A percentile compares a stretch with the other conserved stretches of the same genome.
Conservation (phyloP, 2,797 vertebrate genomes). For the Pantherophis alleghaniensis region DNA sequence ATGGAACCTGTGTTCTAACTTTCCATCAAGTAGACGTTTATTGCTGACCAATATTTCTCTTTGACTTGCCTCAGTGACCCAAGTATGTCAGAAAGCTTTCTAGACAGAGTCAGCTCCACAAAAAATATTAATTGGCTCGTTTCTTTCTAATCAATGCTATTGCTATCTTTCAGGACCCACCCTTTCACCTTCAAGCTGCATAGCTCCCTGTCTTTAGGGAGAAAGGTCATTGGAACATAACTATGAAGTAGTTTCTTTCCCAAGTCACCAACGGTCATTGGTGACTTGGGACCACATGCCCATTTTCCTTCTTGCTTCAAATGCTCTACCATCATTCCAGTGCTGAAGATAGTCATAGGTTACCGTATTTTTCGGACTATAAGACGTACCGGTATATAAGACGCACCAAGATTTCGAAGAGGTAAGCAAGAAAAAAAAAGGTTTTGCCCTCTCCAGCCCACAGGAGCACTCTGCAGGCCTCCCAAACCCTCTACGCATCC, state of each 20-base stretch:
- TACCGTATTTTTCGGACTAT: too few species aligned
- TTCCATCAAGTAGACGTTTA: conserved; percentile 14
- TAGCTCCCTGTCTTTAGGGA: not conserved
- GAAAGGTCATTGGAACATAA: not conserved
- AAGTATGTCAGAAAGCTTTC: not conserved
- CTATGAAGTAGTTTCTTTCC: too few species aligned
- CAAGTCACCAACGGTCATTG: not conserved
- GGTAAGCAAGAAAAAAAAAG: too few species aligned
- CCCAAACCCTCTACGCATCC: too few species aligned
- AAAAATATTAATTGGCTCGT: conserved; percentile 7
- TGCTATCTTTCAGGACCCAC: not conserved
- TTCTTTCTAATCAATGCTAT: not conserved
- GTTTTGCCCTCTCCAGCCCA: too few species aligned
- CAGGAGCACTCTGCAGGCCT: too few species aligned
- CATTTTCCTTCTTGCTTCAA: not conserved
- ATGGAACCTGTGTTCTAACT: conserved; percentile 15
- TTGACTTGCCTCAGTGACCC: conserved; percentile 13
- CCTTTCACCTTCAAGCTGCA: not conserved
- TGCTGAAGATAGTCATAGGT: too few species aligned
- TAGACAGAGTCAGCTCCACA: not conserved
- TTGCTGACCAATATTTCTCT: conserved; percentile 8
- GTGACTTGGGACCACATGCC: too few species aligned
- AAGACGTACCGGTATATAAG: too few species aligned
- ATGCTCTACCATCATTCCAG: too few species aligned
- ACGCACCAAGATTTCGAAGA: too few species aligned